A percentile compares a stretch with the other conserved stretches of the same genome.
phyloP scores from a whole-genome alignment of 2,113 vertebrate species.

The Perca flavescens region DNA sequence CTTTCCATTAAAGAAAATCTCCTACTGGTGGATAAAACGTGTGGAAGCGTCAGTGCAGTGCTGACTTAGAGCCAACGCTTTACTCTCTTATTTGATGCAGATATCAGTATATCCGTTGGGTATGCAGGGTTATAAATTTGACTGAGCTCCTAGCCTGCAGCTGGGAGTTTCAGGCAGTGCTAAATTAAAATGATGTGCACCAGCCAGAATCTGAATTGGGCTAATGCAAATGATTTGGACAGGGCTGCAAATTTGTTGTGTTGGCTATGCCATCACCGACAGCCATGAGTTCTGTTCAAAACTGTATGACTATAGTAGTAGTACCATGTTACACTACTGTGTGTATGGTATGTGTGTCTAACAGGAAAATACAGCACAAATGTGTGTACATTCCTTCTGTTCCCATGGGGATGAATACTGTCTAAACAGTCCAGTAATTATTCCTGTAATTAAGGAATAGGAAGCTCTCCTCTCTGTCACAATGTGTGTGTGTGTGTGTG shows the following conservation, averaged over 20 bases:
- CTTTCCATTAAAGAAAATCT: neutral
- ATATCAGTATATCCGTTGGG: conserved; percentile 28
- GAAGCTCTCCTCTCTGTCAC: conserved; percentile 51
- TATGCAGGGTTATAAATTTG: conserved; percentile 42
- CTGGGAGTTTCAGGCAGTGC: conserved; percentile 25
- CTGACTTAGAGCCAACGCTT: conserved; percentile 39
- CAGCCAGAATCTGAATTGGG: conserved; percentile 27
- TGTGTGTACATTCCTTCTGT: conserved; percentile 64
- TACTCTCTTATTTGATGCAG: conserved; percentile 32
- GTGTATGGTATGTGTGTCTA: neutral
- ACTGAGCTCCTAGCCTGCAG: conserved; percentile 39
- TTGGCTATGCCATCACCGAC: conserved; percentile 4
- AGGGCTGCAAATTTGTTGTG: conserved; percentile 23
- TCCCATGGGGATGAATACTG: conserved; percentile 61
- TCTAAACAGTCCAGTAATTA: conserved; percentile 46
- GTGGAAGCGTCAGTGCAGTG: conserved; percentile 7
- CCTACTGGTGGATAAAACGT: neutral
- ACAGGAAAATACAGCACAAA: conserved; percentile 48
- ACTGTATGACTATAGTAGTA: conserved; percentile 6
- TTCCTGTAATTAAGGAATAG: conserved; percentile 58
- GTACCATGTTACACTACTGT: neutral
- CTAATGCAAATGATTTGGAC: conserved; percentile 55
- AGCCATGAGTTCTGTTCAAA: conserved; percentile 21
- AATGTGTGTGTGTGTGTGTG: neutral
- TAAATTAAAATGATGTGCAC: conserved; percentile 56